A percentile compares a stretch with the other conserved stretches of the same genome.
Conservation (phyloP, 2,797 vertebrate species). For the Chelmon rostratus region DNA sequence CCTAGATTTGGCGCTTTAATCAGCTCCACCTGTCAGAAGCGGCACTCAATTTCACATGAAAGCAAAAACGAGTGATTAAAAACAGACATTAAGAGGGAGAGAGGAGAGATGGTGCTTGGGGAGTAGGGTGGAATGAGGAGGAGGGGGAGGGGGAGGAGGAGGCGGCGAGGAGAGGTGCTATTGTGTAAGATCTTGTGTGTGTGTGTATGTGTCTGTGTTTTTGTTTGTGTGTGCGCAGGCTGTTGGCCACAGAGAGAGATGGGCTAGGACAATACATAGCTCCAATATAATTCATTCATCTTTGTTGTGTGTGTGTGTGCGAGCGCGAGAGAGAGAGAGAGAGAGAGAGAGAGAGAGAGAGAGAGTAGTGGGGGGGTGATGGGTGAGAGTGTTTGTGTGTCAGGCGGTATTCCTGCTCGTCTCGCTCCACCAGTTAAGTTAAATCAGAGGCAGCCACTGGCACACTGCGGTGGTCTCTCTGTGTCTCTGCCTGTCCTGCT, state of each 20-base stretch:
- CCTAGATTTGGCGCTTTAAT: constrained; percentile 26
- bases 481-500: constrained; percentile 48
- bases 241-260: constrained; percentile 49
- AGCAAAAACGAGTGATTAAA: constrained; percentile 41
- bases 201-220: constrained; percentile 31
- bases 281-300: constrained; percentile 72
- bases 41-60: constrained; percentile 23
- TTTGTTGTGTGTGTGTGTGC: constrained; percentile 50
- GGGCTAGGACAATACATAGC: constrained; percentile 56
- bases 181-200: constrained; percentile 65
- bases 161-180: constrained; percentile 43
- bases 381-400: constrained; percentile 84
- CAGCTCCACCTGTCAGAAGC: constrained; percentile 24
- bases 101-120: constrained; percentile 16
- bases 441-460: constrained; percentile 78
- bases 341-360: constrained; percentile 16
- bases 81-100: constrained; percentile 39
- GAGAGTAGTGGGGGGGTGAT: constrained; percentile 11
- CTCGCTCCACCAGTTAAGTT: constrained; percentile 80
- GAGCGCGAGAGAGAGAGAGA: constrained; percentile 15
- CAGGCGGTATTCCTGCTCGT: constrained; percentile 76
- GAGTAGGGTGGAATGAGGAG: background rate
- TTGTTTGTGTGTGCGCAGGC: constrained; percentile 33
- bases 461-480: constrained; percentile 70
- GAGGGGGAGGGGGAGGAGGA: constrained; percentile 2